A percentile compares a stretch with the other conserved stretches of the same genome.
phyloP scores from a whole-genome alignment of 2,888 invertebrate genomes.

The Acholoe squamosa region DNA sequence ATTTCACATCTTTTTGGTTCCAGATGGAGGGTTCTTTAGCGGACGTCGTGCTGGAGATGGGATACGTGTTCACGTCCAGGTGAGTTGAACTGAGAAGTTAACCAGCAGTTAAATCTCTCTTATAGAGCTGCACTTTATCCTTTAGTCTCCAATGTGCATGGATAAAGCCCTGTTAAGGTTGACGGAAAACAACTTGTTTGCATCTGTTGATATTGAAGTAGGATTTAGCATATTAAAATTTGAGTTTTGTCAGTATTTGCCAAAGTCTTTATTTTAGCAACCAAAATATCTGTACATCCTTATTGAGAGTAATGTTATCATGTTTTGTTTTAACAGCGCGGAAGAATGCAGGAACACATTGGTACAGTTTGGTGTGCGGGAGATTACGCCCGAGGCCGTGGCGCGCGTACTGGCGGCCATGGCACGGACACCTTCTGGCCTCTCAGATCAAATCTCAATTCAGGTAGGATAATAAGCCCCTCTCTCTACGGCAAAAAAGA shows the following conservation, averaged over 20 bases:
- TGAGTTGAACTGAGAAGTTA: too few species aligned
- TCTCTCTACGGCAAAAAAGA: neutral
- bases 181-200: too few species aligned
- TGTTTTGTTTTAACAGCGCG: constrained; percentile 76
- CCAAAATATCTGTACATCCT: neutral
- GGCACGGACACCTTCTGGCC: constrained; percentile 88
- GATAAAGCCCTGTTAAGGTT: too few species aligned
- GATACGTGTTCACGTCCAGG: constrained; percentile 92
- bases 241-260: too few species aligned
- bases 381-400: constrained; percentile 91
- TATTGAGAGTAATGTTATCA: neutral
- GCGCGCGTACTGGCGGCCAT: constrained; percentile 86
- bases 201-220: neutral
- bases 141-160: too few species aligned
- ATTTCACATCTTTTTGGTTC: neutral
- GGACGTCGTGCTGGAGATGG: constrained; percentile 95
- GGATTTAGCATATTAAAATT: neutral
- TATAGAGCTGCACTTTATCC: too few species aligned
- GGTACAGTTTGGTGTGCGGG: constrained; percentile 90
- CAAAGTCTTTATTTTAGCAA: too few species aligned
- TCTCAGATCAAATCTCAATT: constrained; percentile 85
- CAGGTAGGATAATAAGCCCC: constrained; percentile 70
- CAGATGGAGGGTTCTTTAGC: constrained; percentile 85
- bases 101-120: too few species aligned
- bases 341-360: constrained; percentile 88